A percentile compares a stretch with the other conserved stretches of the same genome.
Conservation (phyloP, 2,113 vertebrate genomes). For the Orycteropus afer region DNA sequence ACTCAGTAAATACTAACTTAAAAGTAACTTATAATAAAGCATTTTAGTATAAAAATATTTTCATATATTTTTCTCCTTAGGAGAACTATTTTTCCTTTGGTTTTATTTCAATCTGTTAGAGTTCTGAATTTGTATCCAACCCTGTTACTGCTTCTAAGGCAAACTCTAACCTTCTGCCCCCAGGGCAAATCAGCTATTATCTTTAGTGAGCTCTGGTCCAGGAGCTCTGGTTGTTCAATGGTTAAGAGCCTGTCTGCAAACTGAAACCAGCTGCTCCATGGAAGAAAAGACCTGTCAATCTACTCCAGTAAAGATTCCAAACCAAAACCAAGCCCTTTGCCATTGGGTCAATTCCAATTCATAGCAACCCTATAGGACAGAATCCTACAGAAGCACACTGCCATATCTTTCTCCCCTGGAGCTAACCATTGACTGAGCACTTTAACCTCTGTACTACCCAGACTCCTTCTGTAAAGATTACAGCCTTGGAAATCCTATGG, state of each 20-base stretch:
- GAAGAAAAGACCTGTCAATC: background rate
- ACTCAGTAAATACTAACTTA: background rate
- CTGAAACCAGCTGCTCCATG: background rate
- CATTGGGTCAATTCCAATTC: background rate
- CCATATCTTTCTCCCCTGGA: background rate
- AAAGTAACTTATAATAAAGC: background rate
- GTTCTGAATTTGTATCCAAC: background rate
- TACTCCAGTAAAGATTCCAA: background rate
- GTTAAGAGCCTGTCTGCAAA: background rate
- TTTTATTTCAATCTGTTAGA: background rate
- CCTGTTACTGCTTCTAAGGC: background rate
- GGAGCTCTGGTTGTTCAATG: background rate
- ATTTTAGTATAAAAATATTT: background rate
- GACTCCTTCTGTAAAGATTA: background rate
- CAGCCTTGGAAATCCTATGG: background rate
- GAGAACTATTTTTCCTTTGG: background rate
- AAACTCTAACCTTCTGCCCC: background rate
- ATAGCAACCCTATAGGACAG: background rate
- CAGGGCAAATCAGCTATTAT: background rate
- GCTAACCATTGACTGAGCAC: background rate
- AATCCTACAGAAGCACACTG: background rate
- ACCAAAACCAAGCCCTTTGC: background rate
- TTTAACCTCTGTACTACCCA: background rate
- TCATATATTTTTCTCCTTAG: background rate
- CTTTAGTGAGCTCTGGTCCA: background rate